phyloP scores from a whole-genome alignment of 2,113 vertebrate genomes.

The Lanius collurio region DNA sequence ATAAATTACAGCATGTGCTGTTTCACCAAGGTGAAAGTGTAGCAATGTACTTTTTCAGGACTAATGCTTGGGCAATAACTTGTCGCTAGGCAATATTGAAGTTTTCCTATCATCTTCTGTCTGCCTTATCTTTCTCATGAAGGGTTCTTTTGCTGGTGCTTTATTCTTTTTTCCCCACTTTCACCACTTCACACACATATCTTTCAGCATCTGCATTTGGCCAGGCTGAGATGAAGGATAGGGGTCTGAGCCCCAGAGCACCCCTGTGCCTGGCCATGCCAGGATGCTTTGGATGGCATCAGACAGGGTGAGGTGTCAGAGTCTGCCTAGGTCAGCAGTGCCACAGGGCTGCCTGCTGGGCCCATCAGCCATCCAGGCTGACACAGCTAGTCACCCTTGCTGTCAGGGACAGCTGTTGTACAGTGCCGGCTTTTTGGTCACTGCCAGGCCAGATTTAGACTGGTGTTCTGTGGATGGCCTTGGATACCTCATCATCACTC shows the following conservation, averaged over 20 bases:
- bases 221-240: not conserved
- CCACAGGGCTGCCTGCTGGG: not conserved
- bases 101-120: not conserved
- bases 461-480: not conserved
- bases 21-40: not conserved
- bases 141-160: not conserved
- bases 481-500: not conserved
- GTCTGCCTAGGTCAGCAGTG: accelerated
- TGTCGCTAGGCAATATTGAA: not conserved
- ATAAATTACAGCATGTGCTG: not conserved
- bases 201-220: not conserved
- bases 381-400: not conserved
- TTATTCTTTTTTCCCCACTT: not conserved
- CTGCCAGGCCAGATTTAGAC: not conserved
- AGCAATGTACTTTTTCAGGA: not conserved
- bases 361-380: not conserved
- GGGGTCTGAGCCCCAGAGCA: accelerated
- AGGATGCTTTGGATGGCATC: not conserved
- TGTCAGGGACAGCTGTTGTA: not conserved
- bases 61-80: not conserved
- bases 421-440: accelerated
- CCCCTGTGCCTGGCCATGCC: accelerated
- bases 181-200: accelerated
- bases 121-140: not conserved
- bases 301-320: accelerated